Evolutionary conservation across 2,797 vertebrate genomes (phyloP), one percentile per base, ranked within the genome.

Genomic region (Amphiprion clarkii): DNA sequence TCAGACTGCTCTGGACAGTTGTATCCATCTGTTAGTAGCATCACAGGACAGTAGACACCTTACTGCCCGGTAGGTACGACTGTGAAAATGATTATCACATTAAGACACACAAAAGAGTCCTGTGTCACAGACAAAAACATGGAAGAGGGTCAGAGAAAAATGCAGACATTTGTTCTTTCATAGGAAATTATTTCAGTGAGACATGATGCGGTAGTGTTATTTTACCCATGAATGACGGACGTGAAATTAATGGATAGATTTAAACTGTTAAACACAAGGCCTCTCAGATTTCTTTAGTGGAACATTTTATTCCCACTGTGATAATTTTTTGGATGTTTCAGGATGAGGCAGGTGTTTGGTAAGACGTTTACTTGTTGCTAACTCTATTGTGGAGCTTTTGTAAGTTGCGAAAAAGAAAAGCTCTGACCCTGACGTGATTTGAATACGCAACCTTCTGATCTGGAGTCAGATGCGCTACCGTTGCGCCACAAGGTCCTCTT

Each of bases 21-120:
- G 51, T 48, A 46, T 55, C 67, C 86, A 83, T 88, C 81, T 90
- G 87, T 71, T 88, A 66, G 64, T 61, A 71, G 63, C 70, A 76
- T 88, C 67, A 83, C 29, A 71, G 80, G 78, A 68, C 54, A 71
- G 75, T 4, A 25, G 78, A 88, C 62, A 83, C 71, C 63, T 66
- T 8, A 16, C 39, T 46, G 64, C 63, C 79, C 78, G 78, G 81
- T 74, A 55, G 66, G 82, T 68, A 57, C 0, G 61, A 84, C 86
- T 83, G 89, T 63, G 58, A 62, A 84, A 87, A 57, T 63, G 63
- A 79, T 88, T 79, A 80, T 16, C 5, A 8, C 3, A 4, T 55
- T 23, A 36, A 81, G 33, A 65, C 42, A 2, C 49, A 81, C 79
- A 86, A 77, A 83, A 65, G 77, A 61, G 29, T 73, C 59, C 72